phyloP scores from a whole-genome alignment of 2,797 vertebrate genomes.

The Aeoliscus strigatus region DNA sequence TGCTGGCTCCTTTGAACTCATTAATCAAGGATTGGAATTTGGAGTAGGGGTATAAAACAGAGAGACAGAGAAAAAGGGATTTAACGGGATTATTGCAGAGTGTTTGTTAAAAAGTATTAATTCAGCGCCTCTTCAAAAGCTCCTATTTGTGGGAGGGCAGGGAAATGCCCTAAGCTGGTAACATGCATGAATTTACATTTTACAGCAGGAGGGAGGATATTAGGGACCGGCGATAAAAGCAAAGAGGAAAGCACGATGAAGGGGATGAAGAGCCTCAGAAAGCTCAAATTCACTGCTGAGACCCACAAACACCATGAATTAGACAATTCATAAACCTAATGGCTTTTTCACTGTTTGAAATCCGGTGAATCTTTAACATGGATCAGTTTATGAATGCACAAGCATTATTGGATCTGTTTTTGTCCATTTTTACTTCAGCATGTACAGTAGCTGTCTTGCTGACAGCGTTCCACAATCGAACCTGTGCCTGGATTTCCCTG shows the following conservation, averaged over 20 bases:
- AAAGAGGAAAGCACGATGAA: not conserved
- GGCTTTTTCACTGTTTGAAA: constrained; percentile 18
- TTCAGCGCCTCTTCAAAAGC: constrained; percentile 38
- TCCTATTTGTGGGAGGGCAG: constrained; percentile 26
- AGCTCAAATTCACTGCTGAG: constrained; percentile 3
- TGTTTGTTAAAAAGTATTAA: constrained; percentile 56
- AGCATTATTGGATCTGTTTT: constrained; percentile 13
- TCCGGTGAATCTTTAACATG: constrained; percentile 32
- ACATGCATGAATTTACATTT: too few relatives aligned
- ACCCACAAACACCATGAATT: not conserved
- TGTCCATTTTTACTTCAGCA: constrained; percentile 27
- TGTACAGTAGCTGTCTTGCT: constrained; percentile 37
- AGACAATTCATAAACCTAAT: not conserved
- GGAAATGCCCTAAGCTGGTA: constrained; percentile 29
- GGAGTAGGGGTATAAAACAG: constrained; percentile 11
- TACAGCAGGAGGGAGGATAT: too few relatives aligned
- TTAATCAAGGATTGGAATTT: constrained; percentile 62
- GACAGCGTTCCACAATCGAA: constrained; percentile 35
- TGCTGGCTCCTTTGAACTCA: constrained; percentile 61
- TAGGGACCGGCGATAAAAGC: constrained; percentile 3
- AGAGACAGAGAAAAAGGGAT: constrained; percentile 47
- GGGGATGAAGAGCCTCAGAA: constrained; percentile 14
- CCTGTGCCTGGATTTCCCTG: constrained; percentile 45
- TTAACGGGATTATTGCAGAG: constrained; percentile 50
- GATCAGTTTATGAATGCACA: not conserved